Base-by-base conservation (phyloP, 2,888 invertebrate species). In the Philhelius pedissequus region DNA sequence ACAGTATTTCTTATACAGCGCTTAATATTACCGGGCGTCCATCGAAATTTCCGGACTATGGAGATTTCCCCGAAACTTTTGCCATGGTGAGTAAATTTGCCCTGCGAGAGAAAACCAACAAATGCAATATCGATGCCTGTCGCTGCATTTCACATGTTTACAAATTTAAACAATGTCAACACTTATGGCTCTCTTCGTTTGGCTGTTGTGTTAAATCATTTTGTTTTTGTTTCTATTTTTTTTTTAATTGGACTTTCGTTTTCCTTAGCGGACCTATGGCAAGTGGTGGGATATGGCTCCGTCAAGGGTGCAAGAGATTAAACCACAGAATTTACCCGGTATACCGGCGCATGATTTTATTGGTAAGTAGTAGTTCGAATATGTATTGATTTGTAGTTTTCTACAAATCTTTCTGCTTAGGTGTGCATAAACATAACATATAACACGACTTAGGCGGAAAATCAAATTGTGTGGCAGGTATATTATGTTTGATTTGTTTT, bases 51-150 rank as follows among this genome's bases (percentile, higher is more conserved):
- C 98, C 98, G 0, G 94, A 94, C 86, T 97, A 97, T 91, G 98
- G 98, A 18, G 98, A 98, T 90, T 97, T 96, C 92, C 96, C 97
- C 9, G 95, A 97, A 91, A 95, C 97, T 13, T 98, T 96, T 92
- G 96, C 96, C 76, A 95, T 97, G 95, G 98, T 97, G 92, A 93
- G 18, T 18, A 13, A 25, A 7, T n/a, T 48, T 7, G 13, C 9
- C 9, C 11, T 32, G 32, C 2, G 30, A 50, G 15, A 22, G 56
- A 71, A 86, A 62, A 60, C 77, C 9, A 27, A 68, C 54, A 76
- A 79, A 73, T 73, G 69, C 56, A 70, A 5, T 7, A n/a, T 20
- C 15, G n/a, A 30, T 0, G 3, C 45, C 20, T 11, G 20, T 45
- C 6, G 1, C 22, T 20, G 13, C 22, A 15, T 5, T 1, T 52